These are phyloP conservation scores for Perca schrenkii DNA, from an alignment of 2,113 vertebrate genomes.

Conservation along the genomic window DNA sequence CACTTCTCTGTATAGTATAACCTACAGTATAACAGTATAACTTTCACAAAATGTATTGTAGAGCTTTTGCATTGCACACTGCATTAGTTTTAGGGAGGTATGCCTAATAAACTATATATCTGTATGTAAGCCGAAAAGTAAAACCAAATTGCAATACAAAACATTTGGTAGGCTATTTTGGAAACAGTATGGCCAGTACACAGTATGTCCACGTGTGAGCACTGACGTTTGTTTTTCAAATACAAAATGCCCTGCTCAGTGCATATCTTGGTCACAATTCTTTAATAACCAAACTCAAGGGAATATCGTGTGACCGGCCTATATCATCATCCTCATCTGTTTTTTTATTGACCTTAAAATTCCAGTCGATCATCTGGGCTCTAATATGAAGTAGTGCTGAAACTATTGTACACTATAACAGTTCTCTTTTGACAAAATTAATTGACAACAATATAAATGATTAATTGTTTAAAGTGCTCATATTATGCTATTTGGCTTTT, in stretches of 20 bases:
- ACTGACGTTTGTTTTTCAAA: neutral
- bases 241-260: neutral
- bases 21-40: neutral
- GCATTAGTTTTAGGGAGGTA: neutral
- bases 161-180: too few relatives aligned
- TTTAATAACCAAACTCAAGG: neutral
- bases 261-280: neutral
- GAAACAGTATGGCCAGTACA: neutral
- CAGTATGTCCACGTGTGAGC: neutral
- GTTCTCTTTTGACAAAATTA: neutral
- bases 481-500: too few relatives aligned
- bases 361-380: neutral
- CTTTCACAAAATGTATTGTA: neutral
- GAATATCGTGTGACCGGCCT: neutral
- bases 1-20: too few relatives aligned
- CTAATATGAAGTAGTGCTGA: neutral
- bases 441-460: constrained; percentile 12
- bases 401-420: constrained; percentile 1
- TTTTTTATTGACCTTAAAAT: neutral
- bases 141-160: neutral
- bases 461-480: neutral
- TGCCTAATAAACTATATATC: neutral
- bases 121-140: neutral
- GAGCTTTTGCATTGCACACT: neutral
- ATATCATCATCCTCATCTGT: neutral